These are phyloP conservation scores for Acleris laterana DNA, from an alignment of 2,888 invertebrate genomes.

Conservation along the genomic window DNA sequence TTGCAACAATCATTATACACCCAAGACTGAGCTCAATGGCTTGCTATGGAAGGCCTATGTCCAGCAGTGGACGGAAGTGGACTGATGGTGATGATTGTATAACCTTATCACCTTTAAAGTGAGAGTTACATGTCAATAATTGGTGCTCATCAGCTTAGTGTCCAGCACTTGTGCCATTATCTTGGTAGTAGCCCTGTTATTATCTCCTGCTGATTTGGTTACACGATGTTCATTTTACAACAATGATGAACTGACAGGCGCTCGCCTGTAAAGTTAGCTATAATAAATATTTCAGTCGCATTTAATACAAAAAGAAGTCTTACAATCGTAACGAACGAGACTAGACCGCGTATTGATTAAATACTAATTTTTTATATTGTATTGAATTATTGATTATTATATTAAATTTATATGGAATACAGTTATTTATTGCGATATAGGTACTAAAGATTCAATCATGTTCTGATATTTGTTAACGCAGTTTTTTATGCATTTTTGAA, in stretches of 20 bases:
- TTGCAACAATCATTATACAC: too few relatives aligned
- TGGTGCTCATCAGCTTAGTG: too few relatives aligned
- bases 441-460: conserved; percentile 1
- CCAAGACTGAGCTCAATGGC: too few relatives aligned
- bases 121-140: too few relatives aligned
- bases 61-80: too few relatives aligned
- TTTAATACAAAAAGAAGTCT: conserved; percentile 41
- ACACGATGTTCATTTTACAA: background rate
- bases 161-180: too few relatives aligned
- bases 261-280: background rate
- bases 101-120: too few relatives aligned
- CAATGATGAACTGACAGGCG: background rate
- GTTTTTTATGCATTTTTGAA: background rate
- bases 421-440: conserved; percentile 23
- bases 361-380: conserved; percentile 21
- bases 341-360: conserved; percentile 30
- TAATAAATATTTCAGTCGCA: conserved; percentile 23
- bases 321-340: conserved; percentile 18
- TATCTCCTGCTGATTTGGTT: background rate
- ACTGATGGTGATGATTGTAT: too few relatives aligned
- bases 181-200: too few relatives aligned
- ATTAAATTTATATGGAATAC: conserved; percentile 26
- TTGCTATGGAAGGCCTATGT: too few relatives aligned
- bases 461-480: background rate
- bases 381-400: conserved; percentile 20